These are phyloP conservation scores for Trachelus troglodyta DNA, from an alignment of 2,888 invertebrate genomes.

Conservation along the genomic window DNA sequence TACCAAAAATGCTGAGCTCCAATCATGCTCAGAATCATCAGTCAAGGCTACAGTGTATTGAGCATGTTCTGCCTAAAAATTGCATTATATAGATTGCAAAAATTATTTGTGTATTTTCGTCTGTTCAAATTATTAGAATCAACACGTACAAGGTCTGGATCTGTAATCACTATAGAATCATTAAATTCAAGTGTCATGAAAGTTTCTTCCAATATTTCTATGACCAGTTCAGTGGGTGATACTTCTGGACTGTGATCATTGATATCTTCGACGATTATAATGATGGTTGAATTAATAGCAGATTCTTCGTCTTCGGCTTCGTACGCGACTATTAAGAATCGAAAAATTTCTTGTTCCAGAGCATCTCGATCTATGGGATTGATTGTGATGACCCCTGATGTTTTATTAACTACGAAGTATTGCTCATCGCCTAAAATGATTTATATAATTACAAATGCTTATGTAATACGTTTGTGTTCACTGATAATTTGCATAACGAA, in stretches of 20 bases:
- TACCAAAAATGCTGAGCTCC: conserved; percentile 70
- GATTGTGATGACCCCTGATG: conserved; percentile 52
- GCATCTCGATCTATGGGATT: conserved; percentile 61
- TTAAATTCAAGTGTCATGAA: conserved; percentile 67
- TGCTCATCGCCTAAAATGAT: conserved; percentile 61
- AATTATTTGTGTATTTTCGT: not conserved
- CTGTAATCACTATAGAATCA: conserved; percentile 66
- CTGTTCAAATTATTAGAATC: not conserved
- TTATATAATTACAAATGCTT: not conserved
- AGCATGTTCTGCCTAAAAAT: conserved; percentile 71
- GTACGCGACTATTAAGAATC: conserved; percentile 56
- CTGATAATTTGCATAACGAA: not conserved
- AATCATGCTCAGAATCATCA: conserved; percentile 40
- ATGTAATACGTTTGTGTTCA: not conserved
- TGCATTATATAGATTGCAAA: not conserved
- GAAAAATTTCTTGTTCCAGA: conserved; percentile 42
- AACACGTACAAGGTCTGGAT: conserved; percentile 60
- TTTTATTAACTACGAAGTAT: conserved; percentile 40
- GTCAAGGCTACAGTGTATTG: conserved; percentile 68
- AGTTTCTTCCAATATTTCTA: conserved; percentile 70
- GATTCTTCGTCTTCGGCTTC: conserved; percentile 48
- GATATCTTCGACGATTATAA: conserved; percentile 68
- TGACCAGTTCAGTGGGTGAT: conserved; percentile 51
- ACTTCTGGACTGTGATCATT: conserved; percentile 77
- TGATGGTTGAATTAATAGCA: conserved; percentile 40